Base-by-base conservation (phyloP, 2,888 invertebrate species). In the Lycocerus yunnanus region DNA sequence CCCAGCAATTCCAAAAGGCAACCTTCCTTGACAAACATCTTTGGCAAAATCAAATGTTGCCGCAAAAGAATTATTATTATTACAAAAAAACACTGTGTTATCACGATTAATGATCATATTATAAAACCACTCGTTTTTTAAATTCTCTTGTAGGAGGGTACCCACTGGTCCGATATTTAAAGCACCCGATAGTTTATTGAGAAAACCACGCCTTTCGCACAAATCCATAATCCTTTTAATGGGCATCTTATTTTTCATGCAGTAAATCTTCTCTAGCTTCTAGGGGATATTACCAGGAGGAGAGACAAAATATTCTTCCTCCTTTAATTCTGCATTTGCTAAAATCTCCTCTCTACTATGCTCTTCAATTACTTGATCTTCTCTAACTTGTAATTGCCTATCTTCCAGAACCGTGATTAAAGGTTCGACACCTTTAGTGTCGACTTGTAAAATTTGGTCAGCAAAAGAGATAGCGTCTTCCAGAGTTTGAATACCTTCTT, bases 301-400 rank as follows among this genome's bases (percentile, higher is more conserved):
- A 24, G 95, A 94, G 13, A 97, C 93, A 89, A 96, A 97, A 86
- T 97, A 97, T 81, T 96, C 95, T 85, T 97, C 97, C 84, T 96
- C 95, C 13, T 90, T 90, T 69, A 93, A 79, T 58, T 88, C 83
- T 1, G 97, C 94, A 90, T 96, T 95, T 77, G 88, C 89, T 72
- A 97, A 85, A 76, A 97, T 90, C 69, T 92, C 91, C 20, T 91
- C 88, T 70, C 91, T 90, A 81, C 91, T 91, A 82, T 92, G 91
- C 15, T 92, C 93, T 81, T 94, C 93, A 0, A 89, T 92, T 15
- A 95, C 90, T 79, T 86, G 82, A 85, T 96, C 95, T 73, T 91
- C 88, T 72, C 96, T 89, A 73, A 96, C 87, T 80, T 87, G 86
- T 68, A 96, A 86, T 59, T 20, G 92, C 93, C 90, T 89, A 78